These are phyloP conservation scores for Sebastes minor DNA, from an alignment of 2,797 vertebrate genomes.

Conservation along the genomic window DNA sequence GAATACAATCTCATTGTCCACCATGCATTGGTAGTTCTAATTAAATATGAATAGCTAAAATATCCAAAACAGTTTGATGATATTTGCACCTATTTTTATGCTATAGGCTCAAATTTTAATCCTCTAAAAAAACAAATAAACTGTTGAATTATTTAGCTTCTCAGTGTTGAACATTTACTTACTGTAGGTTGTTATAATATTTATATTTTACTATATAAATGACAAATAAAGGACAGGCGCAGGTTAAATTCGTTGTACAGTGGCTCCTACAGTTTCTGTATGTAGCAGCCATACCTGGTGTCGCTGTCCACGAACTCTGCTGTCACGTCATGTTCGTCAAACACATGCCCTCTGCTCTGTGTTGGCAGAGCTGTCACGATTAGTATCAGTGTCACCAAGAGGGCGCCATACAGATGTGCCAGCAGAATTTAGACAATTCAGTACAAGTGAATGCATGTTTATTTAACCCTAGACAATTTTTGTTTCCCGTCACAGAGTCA, in stretches of 20 bases:
- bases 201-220: neutral
- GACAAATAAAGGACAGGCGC: neutral
- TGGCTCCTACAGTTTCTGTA: neutral
- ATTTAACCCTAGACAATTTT: neutral
- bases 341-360: constrained; percentile 17
- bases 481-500: neutral
- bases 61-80: neutral
- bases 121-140: neutral
- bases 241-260: neutral
- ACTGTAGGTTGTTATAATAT: neutral
- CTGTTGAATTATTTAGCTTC: neutral
- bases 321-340: constrained; percentile 9
- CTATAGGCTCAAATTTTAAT: neutral
- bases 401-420: neutral
- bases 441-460: neutral
- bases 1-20: neutral
- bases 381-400: neutral
- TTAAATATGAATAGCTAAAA: neutral
- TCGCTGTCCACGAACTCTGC: constrained; percentile 34
- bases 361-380: constrained; percentile 13
- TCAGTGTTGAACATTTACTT: neutral
- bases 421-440: neutral
- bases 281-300: neutral
- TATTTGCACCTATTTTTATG: neutral
- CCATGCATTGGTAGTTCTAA: neutral